Evolutionary conservation across 1,140 invertebrate genomes (phyloP), one percentile per base, ranked within the genome.

Genomic region (Antheraea pernyi): DNA sequence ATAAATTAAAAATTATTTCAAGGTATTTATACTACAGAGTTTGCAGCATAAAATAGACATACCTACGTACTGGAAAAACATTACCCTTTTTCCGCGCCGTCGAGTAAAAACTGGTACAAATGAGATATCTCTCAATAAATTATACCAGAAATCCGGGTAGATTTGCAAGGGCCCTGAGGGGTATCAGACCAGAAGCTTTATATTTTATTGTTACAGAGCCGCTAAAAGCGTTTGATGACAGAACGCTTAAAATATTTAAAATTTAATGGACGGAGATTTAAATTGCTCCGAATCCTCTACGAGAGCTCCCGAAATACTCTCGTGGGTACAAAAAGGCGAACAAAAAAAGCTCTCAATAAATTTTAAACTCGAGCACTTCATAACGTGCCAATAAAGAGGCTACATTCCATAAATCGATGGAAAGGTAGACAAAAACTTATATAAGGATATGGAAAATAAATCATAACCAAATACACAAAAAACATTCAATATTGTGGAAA

Each of bases 231-330:
- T 53, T 48, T 53, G 46, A 53, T 53, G 46, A 53, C 7, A 53
- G 9, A 13, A 53, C 46, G 46, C 46, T 53, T 53, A 53, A 53
- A 53, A 53, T 53, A 53, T 53, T 53, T 13, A 53, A 53, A 53
- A 53, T 53, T 53, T 53, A 53, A 53, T 53, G 46, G 46, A 53
- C 46, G 46, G 46, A 53, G 46, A 53, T 53, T 53, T 53, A 53
- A 53, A 53, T 10, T 53, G 10, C 46, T 53, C 46, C 46, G 46
- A 13, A 6, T 53, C 13, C 46, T 53, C 11, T 6, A 53, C 46
- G 46, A 53, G 16, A 10, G 46, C 1, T 53, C 46, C 46, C 46
- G 46, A 53, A 53, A 53, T 53, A 53, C 11, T 13, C 11, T 13
- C 16, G 16, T 16, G 11, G 11, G 16, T 53, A n/a, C 9, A 53